Base-by-base conservation (phyloP, 1,140 invertebrate species). In the Nasonia vitripennis region DNA sequence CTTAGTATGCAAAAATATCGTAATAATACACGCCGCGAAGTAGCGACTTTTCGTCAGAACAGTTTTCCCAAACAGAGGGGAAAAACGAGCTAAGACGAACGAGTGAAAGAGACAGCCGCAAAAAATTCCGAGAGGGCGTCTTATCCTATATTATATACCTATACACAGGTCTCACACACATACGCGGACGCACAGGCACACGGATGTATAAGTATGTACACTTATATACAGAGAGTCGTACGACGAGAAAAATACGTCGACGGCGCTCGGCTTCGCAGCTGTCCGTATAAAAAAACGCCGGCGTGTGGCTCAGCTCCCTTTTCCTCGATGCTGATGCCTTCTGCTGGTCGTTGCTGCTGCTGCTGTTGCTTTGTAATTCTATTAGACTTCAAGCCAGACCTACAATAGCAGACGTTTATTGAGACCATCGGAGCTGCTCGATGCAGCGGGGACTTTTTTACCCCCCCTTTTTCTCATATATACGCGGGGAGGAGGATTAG, bases 331-430 rank as follows among this genome's bases (percentile, higher is more conserved):
- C 51, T 31, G 77, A 51, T 45, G n/a, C 41, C 70, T 82, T n/a
- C 73, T 45, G 17, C 27, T 70, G 10, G 17, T 41, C 2, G 34
- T 12, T 78, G 68, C 23, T 41, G 27, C n/a, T 20, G 17, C 41
- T 77, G 37, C 27, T 27, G 27, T 27, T 27, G 27, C 78, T 85
- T 78, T 85, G 79, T 85, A 81, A 77, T 85, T 77, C 55, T 81
- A 85, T 34, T 77, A 81, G 71, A 77, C 78, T 70, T 81, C 37
- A 34, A 74, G 2, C 55, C 12, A 14, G 51, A 85, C 79, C 84
- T 85, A 85, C 81, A 81, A 85, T 85, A 81, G 31, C n/a, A 68
- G 23, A 81, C 11, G 27, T 81, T 85, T 85, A 81, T 85, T 78
- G 37, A 85, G 48, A 85, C 41, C 41, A 71, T 73, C 7, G n/a